Evolutionary conservation across 2,113 vertebrate genomes (phyloP).

Genomic region (Pterocles gutturalis): DNA sequence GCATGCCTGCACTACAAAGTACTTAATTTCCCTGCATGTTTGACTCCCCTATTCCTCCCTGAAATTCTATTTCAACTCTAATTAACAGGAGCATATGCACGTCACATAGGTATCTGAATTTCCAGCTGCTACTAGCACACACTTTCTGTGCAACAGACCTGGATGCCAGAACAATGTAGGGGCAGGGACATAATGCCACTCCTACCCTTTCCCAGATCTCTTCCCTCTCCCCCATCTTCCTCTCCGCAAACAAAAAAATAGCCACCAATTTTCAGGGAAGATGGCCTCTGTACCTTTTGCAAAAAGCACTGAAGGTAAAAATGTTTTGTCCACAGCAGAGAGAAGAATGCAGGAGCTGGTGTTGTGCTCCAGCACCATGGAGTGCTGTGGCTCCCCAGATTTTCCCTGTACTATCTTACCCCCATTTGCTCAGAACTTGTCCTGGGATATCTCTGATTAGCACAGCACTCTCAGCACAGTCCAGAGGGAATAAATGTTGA

Average conservation of each 20-base stretch:
- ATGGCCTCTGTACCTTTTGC: not conserved
- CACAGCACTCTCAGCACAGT: not conserved
- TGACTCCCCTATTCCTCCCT: not conserved
- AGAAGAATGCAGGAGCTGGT: not conserved
- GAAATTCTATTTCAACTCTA: not conserved
- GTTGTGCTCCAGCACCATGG: not conserved
- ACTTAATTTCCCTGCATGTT: not conserved
- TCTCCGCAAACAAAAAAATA: not conserved
- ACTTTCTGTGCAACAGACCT: not conserved
- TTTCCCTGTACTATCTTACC: not conserved
- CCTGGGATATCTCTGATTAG: not conserved
- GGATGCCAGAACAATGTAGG: not conserved
- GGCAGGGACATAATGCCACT: not conserved
- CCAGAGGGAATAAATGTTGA: not conserved
- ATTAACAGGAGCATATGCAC: not conserved
- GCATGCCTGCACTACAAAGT: not conserved
- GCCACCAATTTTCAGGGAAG: not conserved
- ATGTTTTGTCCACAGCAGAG: rapidly evolving
- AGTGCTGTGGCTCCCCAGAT: not conserved
- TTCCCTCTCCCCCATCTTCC: not conserved
- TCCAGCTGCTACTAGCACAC: not conserved
- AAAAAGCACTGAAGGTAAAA: not conserved
- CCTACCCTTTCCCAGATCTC: not conserved
- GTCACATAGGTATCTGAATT: not conserved
- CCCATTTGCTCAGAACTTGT: not conserved